Evolutionary conservation across 1,140 invertebrate species (phyloP).

Genomic region (Rhyzopertha dominica): DNA sequence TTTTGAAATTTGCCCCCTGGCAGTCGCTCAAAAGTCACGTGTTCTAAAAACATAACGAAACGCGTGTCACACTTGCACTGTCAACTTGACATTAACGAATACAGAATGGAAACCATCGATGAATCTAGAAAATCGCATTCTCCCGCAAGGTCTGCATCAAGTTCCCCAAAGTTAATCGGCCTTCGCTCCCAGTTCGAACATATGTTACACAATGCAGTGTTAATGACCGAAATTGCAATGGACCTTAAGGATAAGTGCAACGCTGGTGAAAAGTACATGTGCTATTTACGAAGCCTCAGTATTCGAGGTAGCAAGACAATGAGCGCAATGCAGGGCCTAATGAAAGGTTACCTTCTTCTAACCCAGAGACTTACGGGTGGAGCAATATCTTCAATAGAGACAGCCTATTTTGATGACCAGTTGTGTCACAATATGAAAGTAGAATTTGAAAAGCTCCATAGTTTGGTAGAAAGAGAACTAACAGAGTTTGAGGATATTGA

Average conservation of each 20-base stretch:
- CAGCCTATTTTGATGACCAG: too few relatives aligned
- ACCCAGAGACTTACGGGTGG: conserved; percentile 30
- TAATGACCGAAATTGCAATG: conserved; percentile 42
- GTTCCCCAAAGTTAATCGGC: conserved; percentile 8
- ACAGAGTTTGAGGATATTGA: conserved; percentile 30
- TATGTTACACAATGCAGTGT: conserved; percentile 38
- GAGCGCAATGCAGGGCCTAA: conserved; percentile 27
- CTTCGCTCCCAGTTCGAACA: conserved; percentile 24
- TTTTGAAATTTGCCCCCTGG: too few relatives aligned
- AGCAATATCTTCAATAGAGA: too few relatives aligned
- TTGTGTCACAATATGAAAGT: conserved; percentile 11
- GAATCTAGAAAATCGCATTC: too few relatives aligned
- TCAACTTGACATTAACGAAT: too few relatives aligned
- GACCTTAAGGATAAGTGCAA: conserved; percentile 38
- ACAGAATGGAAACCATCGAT: too few relatives aligned
- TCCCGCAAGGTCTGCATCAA: too few relatives aligned
- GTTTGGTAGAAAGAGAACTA: conserved; percentile 31
- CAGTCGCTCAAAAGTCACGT: too few relatives aligned
- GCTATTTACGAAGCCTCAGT: conserved; percentile 35
- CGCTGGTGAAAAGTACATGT: conserved; percentile 41
- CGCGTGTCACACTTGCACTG: too few relatives aligned
- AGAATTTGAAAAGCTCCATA: conserved; percentile 33
- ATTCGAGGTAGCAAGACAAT: conserved; percentile 32
- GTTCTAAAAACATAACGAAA: too few relatives aligned
- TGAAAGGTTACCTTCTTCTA: conserved; percentile 33